phyloP scores from a whole-genome alignment of 2,888 invertebrate species.

The Drosophila acutilabella region DNA sequence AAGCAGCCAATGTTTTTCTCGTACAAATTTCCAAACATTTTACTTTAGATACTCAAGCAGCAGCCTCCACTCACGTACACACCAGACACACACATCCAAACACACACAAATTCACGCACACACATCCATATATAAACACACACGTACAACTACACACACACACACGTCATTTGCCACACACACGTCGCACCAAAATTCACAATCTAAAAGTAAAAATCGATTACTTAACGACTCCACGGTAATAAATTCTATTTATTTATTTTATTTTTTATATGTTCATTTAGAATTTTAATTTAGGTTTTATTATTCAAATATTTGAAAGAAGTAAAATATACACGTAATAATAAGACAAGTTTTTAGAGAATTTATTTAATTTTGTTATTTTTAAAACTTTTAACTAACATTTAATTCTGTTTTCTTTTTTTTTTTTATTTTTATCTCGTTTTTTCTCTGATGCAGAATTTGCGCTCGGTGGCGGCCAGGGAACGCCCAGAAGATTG shows the following conservation, averaged over 20 bases:
- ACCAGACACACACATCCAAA: conserved; percentile 35
- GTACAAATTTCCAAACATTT: conserved; percentile 41
- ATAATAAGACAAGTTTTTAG: conserved; percentile 16
- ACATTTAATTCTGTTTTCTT: conserved; percentile 11
- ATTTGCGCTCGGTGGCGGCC: conserved; percentile 51
- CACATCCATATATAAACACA: conserved; percentile 27
- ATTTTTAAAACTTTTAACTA: conserved; percentile 22
- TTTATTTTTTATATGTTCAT: conserved; percentile 19
- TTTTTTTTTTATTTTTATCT: conserved; percentile 22
- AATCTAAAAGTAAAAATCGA: conserved; percentile 51
- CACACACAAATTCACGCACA: conserved; percentile 26
- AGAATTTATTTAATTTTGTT: conserved; percentile 4
- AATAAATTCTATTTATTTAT: conserved; percentile 43
- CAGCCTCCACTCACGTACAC: conserved; percentile 60
- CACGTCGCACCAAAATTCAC: conserved; percentile 49
- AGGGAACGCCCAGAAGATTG: conserved; percentile 12
- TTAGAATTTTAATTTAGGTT: conserved; percentile 34
- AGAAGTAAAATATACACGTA: background rate
- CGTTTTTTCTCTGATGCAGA: conserved; percentile 12
- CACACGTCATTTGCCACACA: conserved; percentile 29
- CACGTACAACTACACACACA: conserved; percentile 31
- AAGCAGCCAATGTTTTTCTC: conserved; percentile 35
- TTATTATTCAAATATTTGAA: conserved; percentile 45
- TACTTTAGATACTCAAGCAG: conserved; percentile 67
- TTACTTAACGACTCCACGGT: conserved; percentile 51